These are phyloP conservation scores for Carlito syrichta DNA, from an alignment of 2,113 vertebrate genomes.

Conservation along the genomic window DNA sequence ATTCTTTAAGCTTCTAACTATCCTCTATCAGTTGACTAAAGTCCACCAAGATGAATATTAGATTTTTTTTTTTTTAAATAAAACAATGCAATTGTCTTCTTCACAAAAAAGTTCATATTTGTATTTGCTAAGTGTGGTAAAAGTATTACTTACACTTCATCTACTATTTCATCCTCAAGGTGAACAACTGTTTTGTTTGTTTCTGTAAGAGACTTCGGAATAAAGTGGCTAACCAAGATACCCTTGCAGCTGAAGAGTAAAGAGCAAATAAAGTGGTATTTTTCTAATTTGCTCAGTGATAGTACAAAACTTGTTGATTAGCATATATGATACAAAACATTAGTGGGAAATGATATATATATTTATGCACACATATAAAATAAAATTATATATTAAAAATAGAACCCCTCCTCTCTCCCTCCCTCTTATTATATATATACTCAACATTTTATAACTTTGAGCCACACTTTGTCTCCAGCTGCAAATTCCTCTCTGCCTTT, in stretches of 20 bases:
- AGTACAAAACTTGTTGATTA: neutral
- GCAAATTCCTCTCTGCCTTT: slow-evolving; percentile 55
- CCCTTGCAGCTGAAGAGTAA: neutral
- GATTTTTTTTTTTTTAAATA: too few relatives aligned
- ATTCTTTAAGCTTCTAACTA: slow-evolving; percentile 11
- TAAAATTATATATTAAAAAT: neutral
- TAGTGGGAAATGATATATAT: slow-evolving; percentile 6
- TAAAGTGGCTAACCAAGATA: neutral
- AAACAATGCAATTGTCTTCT: neutral
- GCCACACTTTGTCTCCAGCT: slow-evolving; percentile 63
- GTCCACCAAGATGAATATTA: neutral
- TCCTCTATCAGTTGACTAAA: neutral
- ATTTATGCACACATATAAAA: neutral
- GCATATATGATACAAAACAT: neutral
- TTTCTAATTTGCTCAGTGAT: neutral
- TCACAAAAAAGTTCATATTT: neutral
- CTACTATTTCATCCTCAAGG: neutral
- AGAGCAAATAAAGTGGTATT: neutral
- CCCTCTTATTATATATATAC: neutral
- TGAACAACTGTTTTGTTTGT: neutral
- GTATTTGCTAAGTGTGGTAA: slow-evolving; percentile 14
- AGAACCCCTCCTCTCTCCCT: neutral
- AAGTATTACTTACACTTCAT: neutral
- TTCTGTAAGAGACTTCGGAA: neutral
- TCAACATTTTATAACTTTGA: neutral